phyloP scores from a whole-genome alignment of 2,113 vertebrate genomes.

The Phrynocephalus versicolor region DNA sequence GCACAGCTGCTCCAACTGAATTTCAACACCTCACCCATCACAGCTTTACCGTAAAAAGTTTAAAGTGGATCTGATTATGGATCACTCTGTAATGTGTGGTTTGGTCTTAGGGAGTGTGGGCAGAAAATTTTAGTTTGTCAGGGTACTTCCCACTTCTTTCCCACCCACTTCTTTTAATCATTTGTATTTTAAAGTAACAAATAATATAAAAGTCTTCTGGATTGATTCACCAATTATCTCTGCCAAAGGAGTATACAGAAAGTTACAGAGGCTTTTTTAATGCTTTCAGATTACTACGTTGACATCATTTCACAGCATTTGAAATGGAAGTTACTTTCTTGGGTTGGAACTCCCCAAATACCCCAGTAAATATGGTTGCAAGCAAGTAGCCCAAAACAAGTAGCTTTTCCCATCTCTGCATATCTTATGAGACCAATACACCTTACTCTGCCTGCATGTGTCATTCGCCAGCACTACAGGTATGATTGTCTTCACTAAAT shows the following conservation, averaged over 20 bases:
- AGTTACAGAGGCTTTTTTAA: not conserved
- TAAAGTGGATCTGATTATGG: not conserved
- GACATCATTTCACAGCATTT: not conserved
- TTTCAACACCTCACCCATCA: not conserved
- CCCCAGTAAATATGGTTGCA: too few species aligned
- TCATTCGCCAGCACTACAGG: conserved; percentile 24
- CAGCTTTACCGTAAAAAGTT: not conserved
- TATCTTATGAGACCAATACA: not conserved
- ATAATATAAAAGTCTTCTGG: not conserved
- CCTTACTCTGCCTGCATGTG: not conserved
- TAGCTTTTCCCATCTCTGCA: too few species aligned
- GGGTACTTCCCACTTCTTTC: not conserved
- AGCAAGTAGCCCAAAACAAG: too few species aligned
- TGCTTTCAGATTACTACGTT: not conserved
- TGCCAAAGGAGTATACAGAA: not conserved
- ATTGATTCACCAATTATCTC: not conserved
- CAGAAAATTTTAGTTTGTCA: not conserved
- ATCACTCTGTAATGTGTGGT: not conserved
- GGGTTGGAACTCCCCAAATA: too few species aligned
- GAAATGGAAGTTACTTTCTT: too few species aligned
- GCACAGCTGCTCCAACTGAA: not conserved
- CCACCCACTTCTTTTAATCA: not conserved
- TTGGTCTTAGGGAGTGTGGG: not conserved
- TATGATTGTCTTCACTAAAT: fast-evolving
- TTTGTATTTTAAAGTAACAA: not conserved